phyloP scores from a whole-genome alignment of 2,888 invertebrate genomes.

The Tetragnatha montana region DNA sequence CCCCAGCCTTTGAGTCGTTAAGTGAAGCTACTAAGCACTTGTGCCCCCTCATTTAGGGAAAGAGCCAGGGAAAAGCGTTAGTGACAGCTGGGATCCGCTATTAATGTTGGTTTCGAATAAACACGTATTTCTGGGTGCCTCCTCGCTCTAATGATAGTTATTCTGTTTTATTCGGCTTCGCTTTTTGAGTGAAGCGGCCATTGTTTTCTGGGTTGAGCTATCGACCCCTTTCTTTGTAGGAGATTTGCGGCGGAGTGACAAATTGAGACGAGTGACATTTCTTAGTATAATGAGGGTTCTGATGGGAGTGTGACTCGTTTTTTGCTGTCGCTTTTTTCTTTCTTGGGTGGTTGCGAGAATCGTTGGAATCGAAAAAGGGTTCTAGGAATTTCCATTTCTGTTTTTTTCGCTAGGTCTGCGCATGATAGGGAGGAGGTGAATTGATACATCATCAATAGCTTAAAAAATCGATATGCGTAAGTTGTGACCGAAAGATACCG shows the following conservation, averaged over 20 bases:
- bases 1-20: conserved; percentile 59
- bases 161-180: conserved; percentile 21
- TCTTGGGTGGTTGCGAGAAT: no score
- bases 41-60: conserved; percentile 47
- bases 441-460: no score
- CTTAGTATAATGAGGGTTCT: neutral
- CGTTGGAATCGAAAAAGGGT: no score
- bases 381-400: no score
- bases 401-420: no score
- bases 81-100: conserved; percentile 62
- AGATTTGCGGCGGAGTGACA: neutral
- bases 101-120: conserved; percentile 64
- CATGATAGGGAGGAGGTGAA: no score
- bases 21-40: conserved; percentile 52
- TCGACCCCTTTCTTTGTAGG: neutral
- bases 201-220: neutral
- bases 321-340: neutral
- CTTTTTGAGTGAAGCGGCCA: conserved; percentile 27
- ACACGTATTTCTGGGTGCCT: conserved; percentile 45
- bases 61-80: conserved; percentile 45
- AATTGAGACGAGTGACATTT: neutral
- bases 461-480: no score
- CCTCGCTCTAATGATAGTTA: conserved; percentile 50
- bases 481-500: no score
- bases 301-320: neutral